These are phyloP conservation scores for Amphiura filiformis DNA, from an alignment of 35 echinoderm and acorn worm species.

Conservation along the genomic window DNA sequence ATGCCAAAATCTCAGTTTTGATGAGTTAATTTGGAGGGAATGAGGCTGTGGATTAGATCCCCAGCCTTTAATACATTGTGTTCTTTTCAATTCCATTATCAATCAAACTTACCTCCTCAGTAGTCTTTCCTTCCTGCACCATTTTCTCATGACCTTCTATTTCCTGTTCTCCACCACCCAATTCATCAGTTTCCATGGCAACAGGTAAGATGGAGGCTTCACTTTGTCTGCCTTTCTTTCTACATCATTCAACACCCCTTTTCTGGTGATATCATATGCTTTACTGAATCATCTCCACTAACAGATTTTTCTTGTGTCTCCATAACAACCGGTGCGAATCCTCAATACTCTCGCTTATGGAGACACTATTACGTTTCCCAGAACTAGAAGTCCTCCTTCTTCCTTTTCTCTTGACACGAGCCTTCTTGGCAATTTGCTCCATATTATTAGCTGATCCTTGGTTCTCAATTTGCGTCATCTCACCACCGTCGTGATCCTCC, in stretches of 20 bases:
- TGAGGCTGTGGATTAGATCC: too few relatives aligned
- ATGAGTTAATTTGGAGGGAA: too few relatives aligned
- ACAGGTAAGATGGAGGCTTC: not conserved
- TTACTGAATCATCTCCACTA: too few relatives aligned
- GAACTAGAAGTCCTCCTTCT: conserved; percentile 50
- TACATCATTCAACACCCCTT: too few relatives aligned
- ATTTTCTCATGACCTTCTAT: not conserved
- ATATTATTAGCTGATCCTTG: not conserved
- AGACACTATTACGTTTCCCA: conserved; percentile 27
- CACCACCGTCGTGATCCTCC: conserved; percentile 2
- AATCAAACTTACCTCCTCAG: not conserved
- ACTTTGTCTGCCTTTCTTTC: not conserved
- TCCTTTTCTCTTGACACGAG: conserved; percentile 37
- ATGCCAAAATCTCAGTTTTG: too few relatives aligned
- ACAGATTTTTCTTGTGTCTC: not conserved
- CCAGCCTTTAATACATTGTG: too few relatives aligned
- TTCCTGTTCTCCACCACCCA: not conserved
- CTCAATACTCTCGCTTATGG: conserved; percentile 38
- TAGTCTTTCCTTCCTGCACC: not conserved
- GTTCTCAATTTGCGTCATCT: not conserved
- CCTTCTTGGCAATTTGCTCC: conserved; percentile 43
- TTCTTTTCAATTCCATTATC: too few relatives aligned
- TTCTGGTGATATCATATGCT: too few relatives aligned
- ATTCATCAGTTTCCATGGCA: conserved; percentile 22
- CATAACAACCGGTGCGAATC: not conserved